Conservation (phyloP, 23 tunicate species). For the Trididemnum nubilum region DNA sequence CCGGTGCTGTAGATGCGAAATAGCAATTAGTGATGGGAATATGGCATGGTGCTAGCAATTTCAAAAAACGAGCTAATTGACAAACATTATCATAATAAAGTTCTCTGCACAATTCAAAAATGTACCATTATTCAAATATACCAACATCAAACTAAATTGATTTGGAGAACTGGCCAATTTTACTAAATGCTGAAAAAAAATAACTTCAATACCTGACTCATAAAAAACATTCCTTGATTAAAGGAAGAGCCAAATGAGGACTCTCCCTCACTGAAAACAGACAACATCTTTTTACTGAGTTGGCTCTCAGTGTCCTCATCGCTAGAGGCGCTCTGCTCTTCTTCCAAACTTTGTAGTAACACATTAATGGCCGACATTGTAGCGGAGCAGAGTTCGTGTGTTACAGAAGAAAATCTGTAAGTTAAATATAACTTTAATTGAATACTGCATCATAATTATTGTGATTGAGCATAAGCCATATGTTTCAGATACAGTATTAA, state of each 20-base stretch:
- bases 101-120: too few species aligned
- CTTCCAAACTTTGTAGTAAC: slow-evolving; percentile 53
- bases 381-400: slow-evolving; percentile 41
- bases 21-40: too few species aligned
- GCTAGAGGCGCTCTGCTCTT: slow-evolving; percentile 44
- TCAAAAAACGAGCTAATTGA: too few species aligned
- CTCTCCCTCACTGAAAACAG: slow-evolving; percentile 82
- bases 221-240: slow-evolving; percentile 82
- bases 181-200: too few species aligned
- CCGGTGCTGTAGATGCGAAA: too few species aligned
- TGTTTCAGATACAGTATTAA: too few species aligned
- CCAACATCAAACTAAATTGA: too few species aligned
- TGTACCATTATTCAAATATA: too few species aligned
- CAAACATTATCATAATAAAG: too few species aligned
- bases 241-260: slow-evolving; percentile 63
- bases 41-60: too few species aligned
- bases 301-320: slow-evolving; percentile 77
- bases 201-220: slow-evolving; percentile 92
- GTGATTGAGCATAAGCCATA: too few species aligned
- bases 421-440: neutral
- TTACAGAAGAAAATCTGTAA: slow-evolving; percentile 66
- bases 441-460: neutral
- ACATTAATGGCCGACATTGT: slow-evolving; percentile 62
- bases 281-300: slow-evolving; percentile 54
- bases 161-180: too few species aligned